phyloP scores from a whole-genome alignment of 2,797 vertebrate species.

The Chloroceryle amazona region DNA sequence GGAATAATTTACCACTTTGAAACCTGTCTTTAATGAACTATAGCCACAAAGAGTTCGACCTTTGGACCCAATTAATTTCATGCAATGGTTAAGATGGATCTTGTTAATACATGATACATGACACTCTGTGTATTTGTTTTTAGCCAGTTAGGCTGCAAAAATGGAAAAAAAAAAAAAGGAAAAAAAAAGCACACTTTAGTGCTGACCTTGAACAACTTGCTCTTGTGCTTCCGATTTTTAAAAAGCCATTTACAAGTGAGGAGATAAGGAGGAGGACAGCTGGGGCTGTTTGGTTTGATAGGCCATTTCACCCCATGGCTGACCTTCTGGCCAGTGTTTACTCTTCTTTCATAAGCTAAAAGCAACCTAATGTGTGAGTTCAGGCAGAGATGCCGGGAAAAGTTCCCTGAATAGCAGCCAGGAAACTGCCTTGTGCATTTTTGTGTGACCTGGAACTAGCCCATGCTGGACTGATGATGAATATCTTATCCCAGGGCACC shows the following conservation, averaged over 20 bases:
- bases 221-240: not conserved
- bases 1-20: not conserved
- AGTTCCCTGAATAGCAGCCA: not conserved
- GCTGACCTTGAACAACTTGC: constrained; percentile 5
- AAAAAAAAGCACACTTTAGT: not conserved
- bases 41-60: not conserved
- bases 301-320: not conserved
- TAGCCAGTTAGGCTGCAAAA: not conserved
- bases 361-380: not conserved
- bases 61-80: not conserved
- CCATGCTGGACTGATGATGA: not conserved
- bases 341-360: constrained; percentile 29
- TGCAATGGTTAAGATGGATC: not conserved
- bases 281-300: constrained; percentile 58
- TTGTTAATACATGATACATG: not conserved
- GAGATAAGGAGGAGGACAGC: not conserved
- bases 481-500: not conserved
- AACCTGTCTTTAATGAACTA: not conserved
- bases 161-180: not conserved
- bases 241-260: not conserved
- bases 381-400: not conserved
- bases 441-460: not conserved
- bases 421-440: not conserved
- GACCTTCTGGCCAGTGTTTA: constrained; percentile 38
- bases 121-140: not conserved